A percentile compares a stretch with the other conserved stretches of the same genome.
phyloP scores from a whole-genome alignment of 2,888 invertebrate genomes.

The Carpatolechia fugitivella region DNA sequence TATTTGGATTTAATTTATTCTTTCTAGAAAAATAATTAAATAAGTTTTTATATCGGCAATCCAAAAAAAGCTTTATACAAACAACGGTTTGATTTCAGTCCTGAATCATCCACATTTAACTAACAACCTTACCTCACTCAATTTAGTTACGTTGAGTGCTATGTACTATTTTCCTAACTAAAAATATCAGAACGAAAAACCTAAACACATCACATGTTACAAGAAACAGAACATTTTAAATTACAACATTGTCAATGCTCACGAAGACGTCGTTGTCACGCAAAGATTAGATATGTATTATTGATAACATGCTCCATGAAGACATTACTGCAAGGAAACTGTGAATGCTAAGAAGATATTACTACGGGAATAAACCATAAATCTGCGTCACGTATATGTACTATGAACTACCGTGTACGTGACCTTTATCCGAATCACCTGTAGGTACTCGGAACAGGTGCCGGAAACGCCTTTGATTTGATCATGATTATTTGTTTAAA shows the following conservation, averaged over 20 bases:
- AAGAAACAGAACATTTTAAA: background rate
- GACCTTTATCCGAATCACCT: background rate
- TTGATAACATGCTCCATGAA: background rate
- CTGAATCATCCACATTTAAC: too few species aligned
- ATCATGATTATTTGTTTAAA: background rate
- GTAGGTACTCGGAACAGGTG: constrained; percentile 3
- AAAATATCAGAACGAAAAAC: too few species aligned
- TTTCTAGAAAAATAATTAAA: too few species aligned
- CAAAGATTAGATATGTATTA: background rate
- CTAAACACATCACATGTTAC: too few species aligned
- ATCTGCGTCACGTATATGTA: background rate
- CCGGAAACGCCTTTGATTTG: background rate
- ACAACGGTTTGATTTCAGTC: too few species aligned
- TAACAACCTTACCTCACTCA: too few species aligned
- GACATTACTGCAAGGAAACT: background rate
- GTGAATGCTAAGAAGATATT: background rate
- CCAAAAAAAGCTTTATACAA: too few species aligned
- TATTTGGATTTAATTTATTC: too few species aligned
- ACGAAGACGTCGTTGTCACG: background rate
- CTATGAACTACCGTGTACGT: constrained; percentile 6
- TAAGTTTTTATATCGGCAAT: too few species aligned
- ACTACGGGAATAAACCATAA: background rate
- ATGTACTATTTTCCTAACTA: too few species aligned
- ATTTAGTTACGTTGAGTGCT: too few species aligned
- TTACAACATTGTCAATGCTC: background rate